Base-by-base conservation (phyloP, 2,797 vertebrate genomes). In the Pantherophis vulpinus region DNA sequence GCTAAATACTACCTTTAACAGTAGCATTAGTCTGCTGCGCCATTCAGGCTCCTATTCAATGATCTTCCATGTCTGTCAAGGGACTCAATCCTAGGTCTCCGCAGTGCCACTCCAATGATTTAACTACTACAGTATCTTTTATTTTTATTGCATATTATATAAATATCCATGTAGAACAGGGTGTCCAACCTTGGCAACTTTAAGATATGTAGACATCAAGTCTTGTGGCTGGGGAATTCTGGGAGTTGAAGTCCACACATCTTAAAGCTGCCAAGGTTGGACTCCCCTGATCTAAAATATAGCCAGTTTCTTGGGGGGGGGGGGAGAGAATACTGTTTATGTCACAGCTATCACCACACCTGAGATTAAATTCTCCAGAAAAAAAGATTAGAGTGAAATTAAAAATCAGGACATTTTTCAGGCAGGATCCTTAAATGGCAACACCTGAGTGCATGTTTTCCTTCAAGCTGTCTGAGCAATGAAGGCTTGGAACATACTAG, bases 211-310 rank as follows among this genome's bases (percentile, higher is more conserved):
- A 16, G 66, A 74, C 14, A 20, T 74, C 66, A 74, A 74, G 16
- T 37, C n/a, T 74, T 18, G 32, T 74, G 32, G 7, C 6, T 8
- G 16, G 7, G 7, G 66, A 37, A 74, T 74, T 37, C 32, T 74
- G 32, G 70, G 32, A 37, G 32, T 32, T 70, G 29, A 70, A 70
- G 13, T 32, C 29, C n/a, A n/a, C 29, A 70, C 5, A 32, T n/a
- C 63, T 16, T 70, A 70, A 70, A 5, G 29, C 37, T 74, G 16
- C 66, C n/a, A 74, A 37, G 16, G 14, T 74, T 74, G 16, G 66
- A 74, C 2, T 37, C n/a, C 66, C 13, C n/a, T 32, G 66, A 74
- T 94, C 92, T 94, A 94, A 92, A 91, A 94, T 92, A 91, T 88
- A 94, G 51, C 90, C 89, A 93, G 55, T 94, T 90, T 88, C 25